Evolutionary conservation across 1,140 invertebrate species (phyloP).

Genomic region (Protaetia brevitarsis): DNA sequence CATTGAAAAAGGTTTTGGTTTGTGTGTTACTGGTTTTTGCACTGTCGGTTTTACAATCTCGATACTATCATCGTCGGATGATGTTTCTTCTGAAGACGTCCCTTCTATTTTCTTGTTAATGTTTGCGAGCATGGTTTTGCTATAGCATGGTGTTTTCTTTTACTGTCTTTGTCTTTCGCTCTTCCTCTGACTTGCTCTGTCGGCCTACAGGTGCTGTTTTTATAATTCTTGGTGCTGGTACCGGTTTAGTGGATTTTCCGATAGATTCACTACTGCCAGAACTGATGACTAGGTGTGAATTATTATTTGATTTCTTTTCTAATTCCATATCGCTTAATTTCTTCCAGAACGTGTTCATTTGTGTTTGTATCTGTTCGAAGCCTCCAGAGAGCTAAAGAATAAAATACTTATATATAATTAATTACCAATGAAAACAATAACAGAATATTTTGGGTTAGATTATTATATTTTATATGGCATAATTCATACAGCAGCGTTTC

Average conservation of each 20-base stretch:
- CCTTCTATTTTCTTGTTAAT: background rate
- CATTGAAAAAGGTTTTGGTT: background rate
- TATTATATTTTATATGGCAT: no score
- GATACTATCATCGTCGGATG: background rate
- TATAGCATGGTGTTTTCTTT: background rate
- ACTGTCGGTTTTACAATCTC: background rate
- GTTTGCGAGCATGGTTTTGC: background rate
- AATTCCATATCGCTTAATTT: slow-evolving; percentile 40
- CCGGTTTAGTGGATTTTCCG: background rate
- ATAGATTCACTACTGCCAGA: background rate
- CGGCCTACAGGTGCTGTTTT: background rate
- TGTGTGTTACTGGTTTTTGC: background rate
- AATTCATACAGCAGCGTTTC: no score
- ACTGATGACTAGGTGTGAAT: background rate
- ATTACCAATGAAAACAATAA: background rate
- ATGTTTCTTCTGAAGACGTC: background rate
- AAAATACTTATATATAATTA: no score
- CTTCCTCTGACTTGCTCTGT: background rate
- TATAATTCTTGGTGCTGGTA: slow-evolving; percentile 1
- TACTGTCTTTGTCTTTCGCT: background rate
- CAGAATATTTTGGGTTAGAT: no score
- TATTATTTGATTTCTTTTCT: slow-evolving; percentile 25
- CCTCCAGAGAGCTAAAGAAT: slow-evolving; percentile 37
- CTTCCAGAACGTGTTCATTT: slow-evolving; percentile 42
- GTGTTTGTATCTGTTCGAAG: slow-evolving; percentile 41